These are phyloP conservation scores for Apodemus speciosus DNA, from an alignment of 2,113 vertebrate species.

Conservation along the genomic window DNA sequence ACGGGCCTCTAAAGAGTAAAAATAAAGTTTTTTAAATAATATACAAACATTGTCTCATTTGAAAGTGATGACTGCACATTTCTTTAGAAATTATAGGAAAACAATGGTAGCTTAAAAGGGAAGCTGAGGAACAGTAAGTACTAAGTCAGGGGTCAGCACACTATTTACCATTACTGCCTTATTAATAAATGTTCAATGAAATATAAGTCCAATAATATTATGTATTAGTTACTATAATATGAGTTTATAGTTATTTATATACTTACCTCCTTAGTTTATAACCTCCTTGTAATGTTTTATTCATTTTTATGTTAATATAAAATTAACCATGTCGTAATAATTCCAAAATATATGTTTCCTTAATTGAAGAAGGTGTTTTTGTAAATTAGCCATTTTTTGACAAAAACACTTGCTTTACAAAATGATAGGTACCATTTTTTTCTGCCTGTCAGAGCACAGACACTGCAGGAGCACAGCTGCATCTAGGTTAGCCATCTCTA, in stretches of 20 bases:
- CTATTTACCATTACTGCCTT: conserved; percentile 7
- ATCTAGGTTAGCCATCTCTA: conserved; percentile 31
- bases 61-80: conserved; percentile 21
- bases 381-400: conserved; percentile 45
- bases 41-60: neutral
- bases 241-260: conserved; percentile 3
- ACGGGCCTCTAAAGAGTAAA: no score
- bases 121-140: conserved; percentile 42
- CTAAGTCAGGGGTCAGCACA: neutral
- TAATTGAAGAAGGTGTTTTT: conserved; percentile 16
- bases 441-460: neutral
- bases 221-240: conserved; percentile 13
- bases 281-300: conserved; percentile 20
- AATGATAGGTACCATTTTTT: conserved; percentile 47
- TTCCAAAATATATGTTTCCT: conserved; percentile 42
- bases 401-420: conserved; percentile 48
- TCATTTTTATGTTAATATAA: conserved; percentile 44
- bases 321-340: conserved; percentile 39
- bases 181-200: neutral
- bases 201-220: neutral
- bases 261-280: conserved; percentile 29
- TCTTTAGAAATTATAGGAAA: conserved; percentile 39
- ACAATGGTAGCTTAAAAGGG: conserved; percentile 15
- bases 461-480: neutral
- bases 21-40: neutral